phyloP scores from a whole-genome alignment of 2,888 invertebrate species.

The Lycia hirtaria region DNA sequence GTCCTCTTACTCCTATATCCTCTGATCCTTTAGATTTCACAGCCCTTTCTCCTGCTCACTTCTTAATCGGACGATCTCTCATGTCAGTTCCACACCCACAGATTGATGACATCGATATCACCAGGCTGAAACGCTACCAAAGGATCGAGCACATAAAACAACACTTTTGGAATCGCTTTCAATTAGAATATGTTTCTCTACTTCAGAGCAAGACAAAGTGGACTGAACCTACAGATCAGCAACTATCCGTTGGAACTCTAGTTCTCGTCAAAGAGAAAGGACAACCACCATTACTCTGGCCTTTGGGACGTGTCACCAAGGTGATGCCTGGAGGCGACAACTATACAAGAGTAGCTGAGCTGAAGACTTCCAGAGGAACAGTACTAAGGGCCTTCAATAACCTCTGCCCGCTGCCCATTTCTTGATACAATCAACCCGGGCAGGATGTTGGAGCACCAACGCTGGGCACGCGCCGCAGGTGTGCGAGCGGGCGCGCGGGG shows the following conservation, averaged over 20 bases:
- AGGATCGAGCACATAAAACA: neutral
- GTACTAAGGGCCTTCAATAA: conserved; percentile 23
- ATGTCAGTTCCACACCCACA: neutral
- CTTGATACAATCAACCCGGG: conserved; percentile 15
- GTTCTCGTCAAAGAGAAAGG: conserved; percentile 33
- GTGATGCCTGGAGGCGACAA: neutral
- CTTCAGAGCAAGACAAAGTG: neutral
- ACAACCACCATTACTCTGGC: conserved; percentile 35
- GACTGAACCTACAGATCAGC: neutral
- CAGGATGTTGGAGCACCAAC: conserved; percentile 11
- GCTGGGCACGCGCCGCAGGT: too few relatives aligned
- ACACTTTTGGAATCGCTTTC: too few relatives aligned
- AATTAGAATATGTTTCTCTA: neutral
- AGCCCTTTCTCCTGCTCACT: too few relatives aligned
- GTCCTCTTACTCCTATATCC: too few relatives aligned
- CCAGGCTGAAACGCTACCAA: neutral
- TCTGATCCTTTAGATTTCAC: too few relatives aligned
- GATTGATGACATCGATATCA: neutral
- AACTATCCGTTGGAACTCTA: conserved; percentile 22
- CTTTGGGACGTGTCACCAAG: conserved; percentile 22
- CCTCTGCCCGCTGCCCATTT: conserved; percentile 14
- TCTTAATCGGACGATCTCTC: neutral
- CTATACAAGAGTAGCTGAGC: conserved; percentile 3
- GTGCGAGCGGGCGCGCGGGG: too few relatives aligned
- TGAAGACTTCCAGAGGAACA: conserved; percentile 27